Percentiles rank a stretch among this genome's conserved stretches.
phyloP scores from a whole-genome alignment of 2,888 invertebrate genomes.

The Dinocampus coccinellae region DNA sequence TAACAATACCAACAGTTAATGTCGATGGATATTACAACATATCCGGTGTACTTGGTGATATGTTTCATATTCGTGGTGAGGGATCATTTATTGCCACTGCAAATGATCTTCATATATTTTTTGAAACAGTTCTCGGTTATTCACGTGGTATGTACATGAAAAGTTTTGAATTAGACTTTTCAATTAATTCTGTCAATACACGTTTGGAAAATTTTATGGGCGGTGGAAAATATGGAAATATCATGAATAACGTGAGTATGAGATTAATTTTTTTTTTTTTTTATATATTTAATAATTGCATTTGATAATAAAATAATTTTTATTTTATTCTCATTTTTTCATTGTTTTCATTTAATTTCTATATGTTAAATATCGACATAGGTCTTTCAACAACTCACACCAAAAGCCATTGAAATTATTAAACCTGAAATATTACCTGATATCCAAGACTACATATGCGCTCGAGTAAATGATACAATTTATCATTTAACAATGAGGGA shows the following conservation, averaged over 20 bases:
- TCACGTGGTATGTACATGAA: constrained; percentile 61
- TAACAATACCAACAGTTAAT: constrained; percentile 56
- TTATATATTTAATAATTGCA: not conserved
- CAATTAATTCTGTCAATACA: constrained; percentile 49
- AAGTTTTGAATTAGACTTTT: constrained; percentile 61
- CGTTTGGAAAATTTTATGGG: constrained; percentile 60
- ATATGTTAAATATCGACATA: too few species aligned
- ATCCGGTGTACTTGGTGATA: constrained; percentile 57
- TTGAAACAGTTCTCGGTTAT: constrained; percentile 59
- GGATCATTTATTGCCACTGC: constrained; percentile 55
- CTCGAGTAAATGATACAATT: constrained; percentile 57
- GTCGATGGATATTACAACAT: constrained; percentile 60
- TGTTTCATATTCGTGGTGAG: constrained; percentile 52
- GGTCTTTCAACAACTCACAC: constrained; percentile 60
- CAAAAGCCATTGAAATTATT: constrained; percentile 59
- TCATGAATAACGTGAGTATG: constrained; percentile 58
- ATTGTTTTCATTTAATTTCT: too few species aligned
- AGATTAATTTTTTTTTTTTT: not conserved
- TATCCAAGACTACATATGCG: constrained; percentile 57
- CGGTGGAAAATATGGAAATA: constrained; percentile 50
- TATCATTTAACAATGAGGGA: constrained; percentile 61
- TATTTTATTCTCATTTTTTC: too few species aligned
- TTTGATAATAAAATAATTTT: too few species aligned
- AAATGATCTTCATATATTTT: constrained; percentile 54
- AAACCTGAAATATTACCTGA: constrained; percentile 62